Evolutionary conservation across 2,797 vertebrate species (phyloP).

Genomic region (Vespertilio murinus): DNA sequence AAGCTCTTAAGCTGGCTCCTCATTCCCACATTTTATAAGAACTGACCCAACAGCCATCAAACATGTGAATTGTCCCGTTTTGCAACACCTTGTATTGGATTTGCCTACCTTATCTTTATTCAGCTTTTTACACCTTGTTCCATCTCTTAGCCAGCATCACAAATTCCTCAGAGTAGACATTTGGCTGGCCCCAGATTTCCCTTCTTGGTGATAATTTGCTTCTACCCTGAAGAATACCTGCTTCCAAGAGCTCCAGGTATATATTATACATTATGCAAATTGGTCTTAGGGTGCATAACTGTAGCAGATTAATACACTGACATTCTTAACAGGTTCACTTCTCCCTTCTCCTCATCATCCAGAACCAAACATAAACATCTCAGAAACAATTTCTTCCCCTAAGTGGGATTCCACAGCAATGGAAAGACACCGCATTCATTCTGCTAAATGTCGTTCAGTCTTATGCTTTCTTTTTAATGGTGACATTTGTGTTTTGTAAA

Average conservation of each 20-base stretch:
- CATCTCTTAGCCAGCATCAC: not conserved
- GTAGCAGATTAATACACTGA: not conserved
- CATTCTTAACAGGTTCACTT: not conserved
- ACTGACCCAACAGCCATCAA: not conserved
- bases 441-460: constrained; percentile 50
- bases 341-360: not conserved
- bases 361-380: constrained; percentile 53
- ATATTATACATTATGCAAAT: not conserved
- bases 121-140: not conserved
- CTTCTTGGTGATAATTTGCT: not conserved
- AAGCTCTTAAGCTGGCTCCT: not conserved
- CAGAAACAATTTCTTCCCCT: constrained; percentile 49
- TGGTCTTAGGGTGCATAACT: not conserved
- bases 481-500: constrained; percentile 56
- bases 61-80: not conserved
- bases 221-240: not conserved
- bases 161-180: not conserved
- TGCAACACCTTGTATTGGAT: not conserved
- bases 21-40: not conserved
- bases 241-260: not conserved
- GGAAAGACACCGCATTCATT: constrained; percentile 54
- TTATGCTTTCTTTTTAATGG: constrained; percentile 43
- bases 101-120: not conserved
- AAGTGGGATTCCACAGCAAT: constrained; percentile 43
- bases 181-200: not conserved